Percentiles rank a stretch among this genome's conserved stretches.
phyloP scores from a whole-genome alignment of 2,797 vertebrate genomes.

The Neostethus bicornis region DNA sequence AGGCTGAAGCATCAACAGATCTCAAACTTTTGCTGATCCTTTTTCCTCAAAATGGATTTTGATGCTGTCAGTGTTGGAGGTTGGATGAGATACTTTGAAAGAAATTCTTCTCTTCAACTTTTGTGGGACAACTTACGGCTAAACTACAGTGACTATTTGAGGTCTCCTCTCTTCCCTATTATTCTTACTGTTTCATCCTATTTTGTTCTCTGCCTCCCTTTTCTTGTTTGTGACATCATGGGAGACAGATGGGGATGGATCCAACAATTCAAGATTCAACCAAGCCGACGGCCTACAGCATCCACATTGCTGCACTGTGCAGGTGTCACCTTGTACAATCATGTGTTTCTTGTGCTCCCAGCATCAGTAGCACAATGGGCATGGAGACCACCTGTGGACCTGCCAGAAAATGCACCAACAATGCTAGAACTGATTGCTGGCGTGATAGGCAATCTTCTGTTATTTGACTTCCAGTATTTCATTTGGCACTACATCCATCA shows the following conservation, averaged over 20 bases:
- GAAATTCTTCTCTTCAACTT: constrained; percentile 71
- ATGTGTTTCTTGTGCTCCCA: constrained; percentile 77
- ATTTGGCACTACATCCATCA: constrained; percentile 81
- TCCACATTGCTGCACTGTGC: constrained; percentile 73
- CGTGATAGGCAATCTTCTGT: constrained; percentile 73
- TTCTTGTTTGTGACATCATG: constrained; percentile 73
- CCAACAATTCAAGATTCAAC: constrained; percentile 78
- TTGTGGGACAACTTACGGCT: constrained; percentile 73
- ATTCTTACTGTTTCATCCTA: constrained; percentile 76
- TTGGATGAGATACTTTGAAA: constrained; percentile 45
- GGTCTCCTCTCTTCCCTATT: constrained; percentile 78
- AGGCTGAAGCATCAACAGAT: constrained; percentile 10
- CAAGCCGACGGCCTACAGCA: constrained; percentile 56
- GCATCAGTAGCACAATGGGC: constrained; percentile 77
- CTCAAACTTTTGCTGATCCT: constrained; percentile 2
- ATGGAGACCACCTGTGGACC: constrained; percentile 75
- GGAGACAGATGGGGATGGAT: constrained; percentile 70
- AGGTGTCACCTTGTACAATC: constrained; percentile 77
- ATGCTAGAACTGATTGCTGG: constrained; percentile 68
- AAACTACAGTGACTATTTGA: constrained; percentile 69
- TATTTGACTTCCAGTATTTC: constrained; percentile 82
- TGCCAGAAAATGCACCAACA: constrained; percentile 69
- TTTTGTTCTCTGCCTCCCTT: constrained; percentile 73
- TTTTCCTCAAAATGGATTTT: constrained; percentile 47
- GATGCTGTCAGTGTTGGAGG: constrained; percentile 16